These are phyloP conservation scores for Xestia ashworthii DNA, from an alignment of 2,888 invertebrate genomes.

Conservation along the genomic window DNA sequence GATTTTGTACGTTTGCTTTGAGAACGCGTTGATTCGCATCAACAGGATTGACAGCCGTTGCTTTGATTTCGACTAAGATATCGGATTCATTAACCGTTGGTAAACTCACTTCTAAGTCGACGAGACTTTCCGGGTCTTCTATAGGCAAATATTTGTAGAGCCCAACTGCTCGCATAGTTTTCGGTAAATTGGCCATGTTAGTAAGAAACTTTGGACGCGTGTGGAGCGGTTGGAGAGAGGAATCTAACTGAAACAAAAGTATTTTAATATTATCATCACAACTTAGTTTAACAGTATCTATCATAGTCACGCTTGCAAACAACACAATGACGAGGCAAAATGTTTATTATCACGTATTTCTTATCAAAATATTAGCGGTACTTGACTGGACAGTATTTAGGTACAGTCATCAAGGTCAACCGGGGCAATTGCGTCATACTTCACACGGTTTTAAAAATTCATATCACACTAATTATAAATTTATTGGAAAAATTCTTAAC, in stretches of 20 bases:
- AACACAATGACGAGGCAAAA: conserved; percentile 35
- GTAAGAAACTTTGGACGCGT: conserved; percentile 28
- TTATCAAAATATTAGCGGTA: conserved; percentile 34
- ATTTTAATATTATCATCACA: conserved; percentile 18
- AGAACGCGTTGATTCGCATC: conserved; percentile 84
- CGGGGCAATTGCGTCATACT: too few species aligned
- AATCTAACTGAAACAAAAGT: conserved; percentile 40
- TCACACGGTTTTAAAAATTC: too few species aligned
- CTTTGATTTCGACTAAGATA: conserved; percentile 84
- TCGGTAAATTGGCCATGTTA: conserved; percentile 74
- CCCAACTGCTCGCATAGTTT: conserved; percentile 86
- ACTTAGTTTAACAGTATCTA: conserved; percentile 8
- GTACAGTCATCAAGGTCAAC: too few species aligned
- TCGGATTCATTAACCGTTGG: conserved; percentile 77
- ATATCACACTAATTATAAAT: too few species aligned
- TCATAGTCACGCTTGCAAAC: not conserved
- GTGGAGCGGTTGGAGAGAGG: conserved; percentile 11
- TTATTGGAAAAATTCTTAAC: too few species aligned
- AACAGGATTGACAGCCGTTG: conserved; percentile 83
- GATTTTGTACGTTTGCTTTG: conserved; percentile 76
- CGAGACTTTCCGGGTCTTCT: conserved; percentile 77
- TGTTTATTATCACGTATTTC: conserved; percentile 8
- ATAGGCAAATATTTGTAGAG: conserved; percentile 85
- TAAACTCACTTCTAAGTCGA: conserved; percentile 80
- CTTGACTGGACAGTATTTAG: not conserved